phyloP scores from a whole-genome alignment of 2,888 invertebrate genomes.

The Alloscopus bannaensis region DNA sequence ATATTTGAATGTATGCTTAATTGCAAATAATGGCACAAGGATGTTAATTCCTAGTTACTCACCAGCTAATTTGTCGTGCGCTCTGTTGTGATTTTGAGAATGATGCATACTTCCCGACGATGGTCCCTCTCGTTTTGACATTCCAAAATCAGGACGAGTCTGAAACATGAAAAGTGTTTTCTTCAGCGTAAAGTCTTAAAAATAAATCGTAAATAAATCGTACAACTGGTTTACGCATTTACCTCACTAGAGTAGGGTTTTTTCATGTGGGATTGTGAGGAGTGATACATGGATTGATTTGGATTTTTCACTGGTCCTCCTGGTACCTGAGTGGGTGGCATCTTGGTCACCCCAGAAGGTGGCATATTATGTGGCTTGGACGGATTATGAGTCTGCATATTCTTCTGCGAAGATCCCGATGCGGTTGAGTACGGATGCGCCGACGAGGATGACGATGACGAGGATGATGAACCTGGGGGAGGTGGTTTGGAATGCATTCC shows the following conservation, averaged over 20 bases:
- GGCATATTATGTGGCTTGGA: slow-evolving; percentile 60
- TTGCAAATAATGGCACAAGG: neutral
- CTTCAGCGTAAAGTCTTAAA: neutral
- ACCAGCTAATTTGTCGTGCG: slow-evolving; percentile 52
- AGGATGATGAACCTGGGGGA: slow-evolving; percentile 32
- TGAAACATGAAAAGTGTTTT: slow-evolving; percentile 3
- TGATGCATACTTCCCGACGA: slow-evolving; percentile 38
- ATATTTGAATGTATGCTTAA: too few species aligned
- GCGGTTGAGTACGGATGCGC: slow-evolving; percentile 45
- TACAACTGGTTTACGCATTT: neutral
- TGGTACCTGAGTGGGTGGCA: slow-evolving; percentile 41
- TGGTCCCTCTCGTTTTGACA: slow-evolving; percentile 39
- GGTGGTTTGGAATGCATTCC: slow-evolving; percentile 62
- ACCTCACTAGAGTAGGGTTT: slow-evolving; percentile 59
- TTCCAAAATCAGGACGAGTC: slow-evolving; percentile 50
- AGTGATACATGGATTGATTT: slow-evolving; percentile 56
- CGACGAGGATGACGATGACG: slow-evolving; percentile 40
- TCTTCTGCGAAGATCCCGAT: slow-evolving; percentile 38
- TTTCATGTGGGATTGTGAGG: slow-evolving; percentile 53
- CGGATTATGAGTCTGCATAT: slow-evolving; percentile 59
- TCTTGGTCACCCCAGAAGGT: slow-evolving; percentile 39
- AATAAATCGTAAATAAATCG: neutral
- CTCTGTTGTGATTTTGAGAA: slow-evolving; percentile 46
- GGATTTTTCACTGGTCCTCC: slow-evolving; percentile 61
- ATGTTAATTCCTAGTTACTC: too few species aligned